Conservation (phyloP, 2,113 vertebrate genomes). For the Rhinogobius similis region DNA sequence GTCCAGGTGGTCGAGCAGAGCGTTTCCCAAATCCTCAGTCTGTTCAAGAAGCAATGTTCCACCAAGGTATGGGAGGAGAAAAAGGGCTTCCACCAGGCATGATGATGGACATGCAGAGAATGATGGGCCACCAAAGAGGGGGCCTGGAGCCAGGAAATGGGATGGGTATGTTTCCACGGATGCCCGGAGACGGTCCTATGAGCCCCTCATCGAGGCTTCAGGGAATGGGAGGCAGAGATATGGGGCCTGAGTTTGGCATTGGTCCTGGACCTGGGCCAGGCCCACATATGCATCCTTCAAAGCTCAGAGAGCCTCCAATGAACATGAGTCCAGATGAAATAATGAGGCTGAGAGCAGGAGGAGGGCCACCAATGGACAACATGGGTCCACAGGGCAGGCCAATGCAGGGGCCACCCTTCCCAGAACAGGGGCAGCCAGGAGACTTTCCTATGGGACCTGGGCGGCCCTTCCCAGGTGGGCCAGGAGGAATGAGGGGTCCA, state of each 20-base stretch:
- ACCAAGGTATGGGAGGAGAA: conserved; percentile 93
- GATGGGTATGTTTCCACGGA: conserved; percentile 89
- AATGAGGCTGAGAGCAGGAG: conserved; percentile 86
- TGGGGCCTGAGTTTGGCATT: conserved; percentile 87
- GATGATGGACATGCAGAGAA: conserved; percentile 93
- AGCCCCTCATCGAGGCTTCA: conserved; percentile 93
- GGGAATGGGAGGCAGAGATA: conserved; percentile 90
- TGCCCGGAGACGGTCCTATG: conserved; percentile 92
- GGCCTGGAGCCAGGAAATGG: conserved; percentile 89
- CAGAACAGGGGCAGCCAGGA: conserved; percentile 89
- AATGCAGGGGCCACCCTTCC: conserved; percentile 85
- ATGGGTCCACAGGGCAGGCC: conserved; percentile 89
- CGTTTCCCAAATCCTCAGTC: conserved; percentile 94
- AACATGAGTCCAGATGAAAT: conserved; percentile 89
- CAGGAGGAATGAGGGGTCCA: conserved; percentile 85
- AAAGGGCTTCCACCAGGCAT: conserved; percentile 90
- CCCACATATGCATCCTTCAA: conserved; percentile 90
- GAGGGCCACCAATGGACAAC: conserved; percentile 83
- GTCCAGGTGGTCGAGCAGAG: conserved; percentile 92
- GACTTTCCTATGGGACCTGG: conserved; percentile 90
- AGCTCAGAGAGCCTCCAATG: conserved; percentile 87
- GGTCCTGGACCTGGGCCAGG: conserved; percentile 82
- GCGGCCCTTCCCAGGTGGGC: conserved; percentile 90
- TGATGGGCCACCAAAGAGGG: conserved; percentile 90
- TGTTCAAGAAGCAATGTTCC: conserved; percentile 93